Conservation (phyloP, 2,797 vertebrate genomes). For the Etheostoma nigrum region DNA sequence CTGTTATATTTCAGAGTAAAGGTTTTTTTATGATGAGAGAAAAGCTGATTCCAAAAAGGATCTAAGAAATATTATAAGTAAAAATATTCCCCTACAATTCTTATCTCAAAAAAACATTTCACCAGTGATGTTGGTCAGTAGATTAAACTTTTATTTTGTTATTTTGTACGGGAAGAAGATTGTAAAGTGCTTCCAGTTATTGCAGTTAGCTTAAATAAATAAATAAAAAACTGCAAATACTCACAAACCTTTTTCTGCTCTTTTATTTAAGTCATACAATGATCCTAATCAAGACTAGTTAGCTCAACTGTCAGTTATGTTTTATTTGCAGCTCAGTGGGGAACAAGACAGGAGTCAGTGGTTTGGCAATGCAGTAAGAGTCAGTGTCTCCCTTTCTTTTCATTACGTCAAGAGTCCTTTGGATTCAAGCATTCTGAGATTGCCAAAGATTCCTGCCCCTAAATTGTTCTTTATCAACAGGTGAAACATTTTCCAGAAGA, state of each 20-base stretch:
- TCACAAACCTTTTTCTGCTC: not conserved
- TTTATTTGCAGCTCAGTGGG: not conserved
- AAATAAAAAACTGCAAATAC: not conserved
- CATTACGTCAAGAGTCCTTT: not conserved
- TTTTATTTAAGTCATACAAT: not conserved
- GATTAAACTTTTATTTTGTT: not conserved
- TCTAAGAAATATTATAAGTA: not conserved
- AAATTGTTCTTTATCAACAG: not conserved
- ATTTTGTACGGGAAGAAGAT: not conserved
- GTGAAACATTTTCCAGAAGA: not conserved
- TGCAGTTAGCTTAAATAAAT: not conserved
- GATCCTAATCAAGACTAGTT: not conserved
- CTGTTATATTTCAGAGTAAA: not conserved
- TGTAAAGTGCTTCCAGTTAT: not conserved
- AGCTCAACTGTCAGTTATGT: not conserved
- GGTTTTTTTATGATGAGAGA: not conserved
- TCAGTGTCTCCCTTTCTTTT: not conserved
- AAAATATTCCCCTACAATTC: not conserved
- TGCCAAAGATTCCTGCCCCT: not conserved
- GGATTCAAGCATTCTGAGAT: not conserved
- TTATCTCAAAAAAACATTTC: not conserved
- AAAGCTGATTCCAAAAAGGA: not conserved
- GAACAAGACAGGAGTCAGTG: too few relatives aligned
- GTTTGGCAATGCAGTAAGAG: not conserved
- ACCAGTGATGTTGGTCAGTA: not conserved